Conservation (phyloP, 2,888 invertebrate species). For the Drosophila rellima region DNA sequence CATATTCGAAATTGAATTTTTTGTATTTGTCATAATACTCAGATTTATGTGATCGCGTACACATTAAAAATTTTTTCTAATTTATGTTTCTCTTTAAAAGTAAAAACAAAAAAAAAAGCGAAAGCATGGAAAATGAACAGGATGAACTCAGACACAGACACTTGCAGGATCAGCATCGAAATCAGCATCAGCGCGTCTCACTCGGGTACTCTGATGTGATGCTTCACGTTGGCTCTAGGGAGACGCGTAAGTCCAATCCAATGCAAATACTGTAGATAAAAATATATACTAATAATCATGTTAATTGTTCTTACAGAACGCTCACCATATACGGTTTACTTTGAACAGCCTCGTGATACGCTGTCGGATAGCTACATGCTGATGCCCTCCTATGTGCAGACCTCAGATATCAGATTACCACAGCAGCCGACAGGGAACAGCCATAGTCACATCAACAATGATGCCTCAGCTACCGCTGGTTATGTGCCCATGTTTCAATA, state of each 20-base stretch:
- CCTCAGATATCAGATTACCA: constrained; percentile 23
- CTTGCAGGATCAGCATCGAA: constrained; percentile 50
- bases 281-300: background rate
- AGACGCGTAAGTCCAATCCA: constrained; percentile 56
- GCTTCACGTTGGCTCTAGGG: constrained; percentile 41
- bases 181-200: constrained; percentile 47
- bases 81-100: constrained; percentile 60
- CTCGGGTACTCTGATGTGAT: constrained; percentile 47
- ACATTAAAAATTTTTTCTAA: constrained; percentile 55
- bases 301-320: constrained; percentile 27
- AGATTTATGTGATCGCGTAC: constrained; percentile 57
- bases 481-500: constrained; percentile 46
- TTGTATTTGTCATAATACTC: constrained; percentile 40
- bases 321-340: constrained; percentile 53
- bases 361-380: constrained; percentile 58
- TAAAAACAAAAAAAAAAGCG: constrained; percentile 56
- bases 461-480: constrained; percentile 10
- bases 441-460: constrained; percentile 11
- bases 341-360: constrained; percentile 42
- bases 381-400: constrained; percentile 48
- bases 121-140: constrained; percentile 83
- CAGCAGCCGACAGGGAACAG: constrained; percentile 26
- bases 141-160: constrained; percentile 82
- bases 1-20: constrained; percentile 19
- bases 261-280: background rate